Evolutionary conservation across 2,888 invertebrate species (phyloP), one percentile per base, ranked within the genome.

Genomic region (Tenthredo mesomela): DNA sequence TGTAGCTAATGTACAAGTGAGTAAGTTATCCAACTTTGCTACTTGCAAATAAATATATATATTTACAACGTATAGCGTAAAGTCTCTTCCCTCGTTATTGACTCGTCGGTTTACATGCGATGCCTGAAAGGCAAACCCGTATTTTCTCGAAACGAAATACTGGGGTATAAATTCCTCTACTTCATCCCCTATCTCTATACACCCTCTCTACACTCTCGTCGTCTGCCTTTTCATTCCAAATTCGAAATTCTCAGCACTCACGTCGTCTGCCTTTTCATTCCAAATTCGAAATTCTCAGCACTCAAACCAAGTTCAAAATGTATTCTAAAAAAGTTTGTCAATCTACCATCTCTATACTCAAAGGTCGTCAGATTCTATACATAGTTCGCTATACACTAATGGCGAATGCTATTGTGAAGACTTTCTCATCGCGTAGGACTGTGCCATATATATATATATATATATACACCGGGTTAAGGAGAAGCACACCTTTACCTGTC

Each of bases 351-450:
- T 29, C 29, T 29, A 2, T 2, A 29, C 29, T 29, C 29, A 29
- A 29, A 29, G 29, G 29, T 29, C 29, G 29, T 2, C 29, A 2
- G 29, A 29, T 29, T 29, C 29, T 29, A n/a, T n/a, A n/a, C 12
- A n/a, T 73, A 70, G 37, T 2, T 70, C 70, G 18, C 70, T n/a
- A 18, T 33, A 37, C n/a, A 37, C 33, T 37, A 37, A 7, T 70
- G 6, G 67, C 29, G 18, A 33, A 37, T 73, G 25, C 47, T 43
- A 25, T 47, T 25, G n/a, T 15, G 21, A 73, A 43, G 73, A 73
- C 73, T 73, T 73, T 73, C 73, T 73, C 73, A 73, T 47, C 21
- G 21, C 47, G 40, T n/a, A 43, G 47, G 25, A 73, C 33, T 37
- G 18, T 37, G 15, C 33, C 33, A 12, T 33, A 29, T 33, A 33